Evolutionary conservation across 1,140 invertebrate genomes (phyloP).

Genomic region (Phthorimaea operculella): DNA sequence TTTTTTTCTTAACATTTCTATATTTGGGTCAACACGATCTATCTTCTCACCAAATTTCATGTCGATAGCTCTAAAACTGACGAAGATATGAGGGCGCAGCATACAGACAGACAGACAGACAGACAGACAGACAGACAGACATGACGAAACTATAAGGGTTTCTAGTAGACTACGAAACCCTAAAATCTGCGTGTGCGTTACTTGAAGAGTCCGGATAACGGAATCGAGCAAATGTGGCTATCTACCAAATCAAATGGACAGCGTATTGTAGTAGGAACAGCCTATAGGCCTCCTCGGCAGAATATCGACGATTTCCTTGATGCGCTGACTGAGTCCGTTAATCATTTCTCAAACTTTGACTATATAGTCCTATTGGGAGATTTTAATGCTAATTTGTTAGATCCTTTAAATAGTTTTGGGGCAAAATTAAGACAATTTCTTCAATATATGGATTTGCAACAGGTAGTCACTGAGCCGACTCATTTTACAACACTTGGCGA

Average conservation of each 20-base stretch:
- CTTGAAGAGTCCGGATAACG: background rate
- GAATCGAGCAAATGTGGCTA: slow-evolving; percentile 10
- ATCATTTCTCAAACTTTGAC: background rate
- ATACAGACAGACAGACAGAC: too few relatives aligned
- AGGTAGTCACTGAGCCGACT: slow-evolving; percentile 6
- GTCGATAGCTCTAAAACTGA: too few relatives aligned
- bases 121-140: too few relatives aligned
- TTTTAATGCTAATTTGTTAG: slow-evolving; percentile 8
- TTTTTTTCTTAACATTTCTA: too few relatives aligned
- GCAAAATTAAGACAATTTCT: slow-evolving; percentile 4
- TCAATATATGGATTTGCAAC: background rate
- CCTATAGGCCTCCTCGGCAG: slow-evolving; percentile 8
- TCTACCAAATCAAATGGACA: background rate
- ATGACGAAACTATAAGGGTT: too few relatives aligned
- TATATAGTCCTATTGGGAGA: slow-evolving; percentile 9
- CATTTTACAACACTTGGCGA: too few relatives aligned
- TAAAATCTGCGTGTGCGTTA: background rate
- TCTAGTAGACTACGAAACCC: too few relatives aligned
- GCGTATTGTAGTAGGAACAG: slow-evolving; percentile 7
- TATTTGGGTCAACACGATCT: too few relatives aligned
- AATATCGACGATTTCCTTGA: slow-evolving; percentile 9
- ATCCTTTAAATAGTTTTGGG: background rate
- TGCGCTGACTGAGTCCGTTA: slow-evolving; percentile 3
- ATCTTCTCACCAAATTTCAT: too few relatives aligned
- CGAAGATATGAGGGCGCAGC: too few relatives aligned